Evolutionary conservation across 1,140 invertebrate genomes (phyloP), one percentile per base, ranked within the genome.

Genomic region (Saccostrea glomerata): DNA sequence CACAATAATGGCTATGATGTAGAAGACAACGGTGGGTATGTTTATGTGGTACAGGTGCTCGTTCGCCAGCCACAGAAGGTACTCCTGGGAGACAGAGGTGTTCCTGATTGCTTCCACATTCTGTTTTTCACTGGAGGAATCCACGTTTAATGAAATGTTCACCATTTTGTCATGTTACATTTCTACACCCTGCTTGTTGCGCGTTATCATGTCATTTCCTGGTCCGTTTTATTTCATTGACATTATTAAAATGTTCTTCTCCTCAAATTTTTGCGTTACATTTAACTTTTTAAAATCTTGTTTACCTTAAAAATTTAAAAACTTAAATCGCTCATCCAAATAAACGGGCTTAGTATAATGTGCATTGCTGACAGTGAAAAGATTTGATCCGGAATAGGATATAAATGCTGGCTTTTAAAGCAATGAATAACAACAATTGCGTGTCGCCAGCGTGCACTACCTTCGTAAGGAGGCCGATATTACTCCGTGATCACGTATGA

Each of bases 41-140:
- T 90, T 90, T 1, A 88, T 73, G 11, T 54, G 20, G 56, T 70
- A 89, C 55, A 84, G 55, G 15, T 66, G 85, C n/a, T 90, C 87
- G 58, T 90, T 90, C 17, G 70, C 82, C 5, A 87, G 13, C 87
- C 87, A 88, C 17, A 88, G 7, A 56, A 85, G 20, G 47, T 84
- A 54, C 7, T 54, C 82, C 40, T 84, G 36, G 13, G 82, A 84
- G 13, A 84, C 13, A 55, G 82, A 30, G 20, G 12, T 40, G 54
- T 77, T 77, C 12, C 13, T 36, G 12, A 25, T 15, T 3, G 20
- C 60, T 20, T 47, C 47, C 47, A 47, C 47, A 9, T 47, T 47
- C 47, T 20, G 58, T 63, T 63, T 63, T 63, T n/a, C 58, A 20
- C 58, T n/a, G 17, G 58, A 63, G 15, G 2, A 63, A 63, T 63